Evolutionary conservation across 2,797 vertebrate genomes (phyloP).

Genomic region (Macropus fuliginosus): DNA sequence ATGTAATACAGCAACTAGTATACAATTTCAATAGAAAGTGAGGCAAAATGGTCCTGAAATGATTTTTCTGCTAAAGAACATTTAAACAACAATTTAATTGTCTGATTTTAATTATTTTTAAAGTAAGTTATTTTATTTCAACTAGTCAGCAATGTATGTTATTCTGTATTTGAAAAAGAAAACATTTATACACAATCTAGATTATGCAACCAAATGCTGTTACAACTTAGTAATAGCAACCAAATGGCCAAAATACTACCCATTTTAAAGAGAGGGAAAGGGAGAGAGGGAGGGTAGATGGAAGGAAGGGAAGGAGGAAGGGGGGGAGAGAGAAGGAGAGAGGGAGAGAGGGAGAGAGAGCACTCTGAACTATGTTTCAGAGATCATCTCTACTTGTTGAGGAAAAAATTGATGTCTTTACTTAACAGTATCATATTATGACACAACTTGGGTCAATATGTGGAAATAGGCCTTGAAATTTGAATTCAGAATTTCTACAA

Average conservation of each 20-base stretch:
- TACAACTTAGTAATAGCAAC: background rate
- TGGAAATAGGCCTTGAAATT: background rate
- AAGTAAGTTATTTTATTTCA: background rate
- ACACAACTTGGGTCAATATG: background rate
- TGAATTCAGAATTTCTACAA: slow-evolving; percentile 44
- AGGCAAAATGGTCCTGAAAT: background rate
- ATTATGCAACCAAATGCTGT: background rate
- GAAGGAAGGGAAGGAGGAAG: too few relatives aligned
- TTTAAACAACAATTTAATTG: background rate
- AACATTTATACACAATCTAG: background rate
- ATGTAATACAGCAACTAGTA: background rate
- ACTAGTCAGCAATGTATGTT: background rate
- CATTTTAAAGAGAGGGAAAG: background rate
- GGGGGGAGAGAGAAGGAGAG: fast-evolving
- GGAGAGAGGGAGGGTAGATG: too few relatives aligned
- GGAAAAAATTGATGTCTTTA: background rate
- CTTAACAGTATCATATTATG: background rate
- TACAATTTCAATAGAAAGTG: background rate
- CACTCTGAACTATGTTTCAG: background rate
- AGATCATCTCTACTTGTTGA: background rate
- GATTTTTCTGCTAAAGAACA: background rate
- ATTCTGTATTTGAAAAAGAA: background rate
- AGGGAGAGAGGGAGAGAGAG: too few relatives aligned
- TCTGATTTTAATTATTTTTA: background rate
- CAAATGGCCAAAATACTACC: background rate